Evolutionary conservation across 2,888 invertebrate species (phyloP).

Genomic region (Meiosimyza decipiens): DNA sequence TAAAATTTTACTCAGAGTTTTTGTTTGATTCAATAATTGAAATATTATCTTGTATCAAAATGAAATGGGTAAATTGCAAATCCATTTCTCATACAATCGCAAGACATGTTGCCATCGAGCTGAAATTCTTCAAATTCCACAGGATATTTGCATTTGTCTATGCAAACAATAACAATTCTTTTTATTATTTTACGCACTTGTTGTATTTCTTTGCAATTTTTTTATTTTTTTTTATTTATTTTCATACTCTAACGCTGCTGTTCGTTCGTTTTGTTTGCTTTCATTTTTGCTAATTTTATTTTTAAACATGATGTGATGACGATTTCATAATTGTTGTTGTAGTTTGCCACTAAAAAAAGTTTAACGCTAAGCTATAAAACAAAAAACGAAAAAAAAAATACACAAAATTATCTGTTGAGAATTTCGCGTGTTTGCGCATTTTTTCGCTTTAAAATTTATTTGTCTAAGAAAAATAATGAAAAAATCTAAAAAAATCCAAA

Average conservation of each 20-base stretch:
- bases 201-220: background rate
- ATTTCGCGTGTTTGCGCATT: background rate
- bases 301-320: slow-evolving; percentile 15
- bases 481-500: background rate
- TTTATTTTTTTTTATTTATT: background rate
- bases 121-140: too few relatives aligned
- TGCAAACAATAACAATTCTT: too few relatives aligned
- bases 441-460: background rate
- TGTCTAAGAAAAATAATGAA: background rate
- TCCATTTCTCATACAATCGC: too few relatives aligned
- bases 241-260: background rate
- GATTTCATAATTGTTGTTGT: background rate
- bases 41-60: too few relatives aligned
- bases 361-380: background rate
- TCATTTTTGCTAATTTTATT: background rate
- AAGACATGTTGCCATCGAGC: too few relatives aligned
- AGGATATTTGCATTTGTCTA: too few relatives aligned
- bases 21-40: too few relatives aligned
- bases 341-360: background rate
- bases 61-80: too few relatives aligned
- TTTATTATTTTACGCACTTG: background rate
- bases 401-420: background rate
- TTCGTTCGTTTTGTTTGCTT: background rate
- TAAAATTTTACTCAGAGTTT: too few relatives aligned
- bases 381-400: background rate